Evolutionary conservation across 2,797 vertebrate genomes (phyloP), one percentile per base, ranked within the genome.

Genomic region (Vireo griseus): DNA sequence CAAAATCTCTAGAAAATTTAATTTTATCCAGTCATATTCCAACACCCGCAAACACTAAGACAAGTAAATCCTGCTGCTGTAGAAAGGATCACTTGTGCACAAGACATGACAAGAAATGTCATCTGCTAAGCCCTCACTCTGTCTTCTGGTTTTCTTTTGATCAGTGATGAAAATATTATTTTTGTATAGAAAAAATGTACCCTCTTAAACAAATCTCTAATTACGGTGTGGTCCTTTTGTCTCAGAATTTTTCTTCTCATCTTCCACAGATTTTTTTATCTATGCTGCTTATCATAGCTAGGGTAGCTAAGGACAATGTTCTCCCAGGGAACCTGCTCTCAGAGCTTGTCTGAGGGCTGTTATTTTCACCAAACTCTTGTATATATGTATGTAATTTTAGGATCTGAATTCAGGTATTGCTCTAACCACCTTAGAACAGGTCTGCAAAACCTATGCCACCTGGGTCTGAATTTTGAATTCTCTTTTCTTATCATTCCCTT

Each of bases 141-240:
- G 0, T 33, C 15, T 62, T 44, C n/a, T 69, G 6, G 3, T 39
- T 89, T 77, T 74, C 15, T 71, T 52, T 67, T 51, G 37, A 44
- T 18, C 39, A 2, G 10, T 31, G 19, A 63, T 0, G 2, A 67
- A 84, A 76, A 31, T 1, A 3, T 3, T 1, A 22, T 25, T 77
- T 80, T 91, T 71, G 17, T 55, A 15, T 7, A 39, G 31, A 11
- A 83, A 71, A 17, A 52, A 48, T 9, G 16, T 25, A 18, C 7
- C 4, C 3, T 33, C 19, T 57, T 22, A 63, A 35, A 39, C 31
- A 84, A 82, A 77, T 0, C 4, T 84, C 88, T 80, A 52, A 37
- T 50, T 74, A 19, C 2, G 19, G 1, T 10, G 9, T 59, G 4
- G 11, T 62, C 5, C 9, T 65, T 86, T 81, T 39, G 13, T 58